Conservation (phyloP, 2,797 vertebrate species). For the Amphiprion clarkii region DNA sequence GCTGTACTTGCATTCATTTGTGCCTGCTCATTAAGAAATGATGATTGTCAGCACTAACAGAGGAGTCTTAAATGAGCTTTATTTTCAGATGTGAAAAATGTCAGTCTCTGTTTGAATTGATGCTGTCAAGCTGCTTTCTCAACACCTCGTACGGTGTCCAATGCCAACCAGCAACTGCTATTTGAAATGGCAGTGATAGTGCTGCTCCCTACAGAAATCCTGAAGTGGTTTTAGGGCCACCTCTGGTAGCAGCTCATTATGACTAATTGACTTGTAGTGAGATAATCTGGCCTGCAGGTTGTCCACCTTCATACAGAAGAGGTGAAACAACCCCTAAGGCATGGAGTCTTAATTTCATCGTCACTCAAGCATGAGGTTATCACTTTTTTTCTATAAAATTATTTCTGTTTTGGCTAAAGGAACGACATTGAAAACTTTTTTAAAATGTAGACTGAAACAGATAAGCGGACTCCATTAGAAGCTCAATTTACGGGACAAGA, state of each 20-base stretch:
- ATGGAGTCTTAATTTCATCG: slow-evolving; percentile 2
- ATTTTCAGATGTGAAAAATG: neutral
- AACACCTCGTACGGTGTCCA: neutral
- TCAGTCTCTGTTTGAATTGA: neutral
- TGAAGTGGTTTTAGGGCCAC: slow-evolving; percentile 7
- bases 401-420: neutral
- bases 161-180: neutral
- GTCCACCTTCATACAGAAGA: slow-evolving; percentile 1
- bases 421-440: too few relatives aligned
- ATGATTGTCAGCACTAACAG: neutral
- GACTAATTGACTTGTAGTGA: slow-evolving; percentile 37
- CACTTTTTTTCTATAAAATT: neutral
- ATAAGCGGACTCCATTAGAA: too few relatives aligned
- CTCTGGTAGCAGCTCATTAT: slow-evolving; percentile 29
- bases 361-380: neutral
- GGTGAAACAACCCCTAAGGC: neutral
- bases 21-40: neutral
- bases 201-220: slow-evolving; percentile 24
- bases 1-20: neutral
- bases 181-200: slow-evolving; percentile 8
- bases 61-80: neutral
- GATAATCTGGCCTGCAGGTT: slow-evolving; percentile 34
- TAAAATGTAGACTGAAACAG: too few relatives aligned
- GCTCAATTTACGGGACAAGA: too few relatives aligned
- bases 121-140: slow-evolving; percentile 10